Evolutionary conservation across 2,113 vertebrate species (phyloP).

Genomic region (Melanerpes formicivorus): DNA sequence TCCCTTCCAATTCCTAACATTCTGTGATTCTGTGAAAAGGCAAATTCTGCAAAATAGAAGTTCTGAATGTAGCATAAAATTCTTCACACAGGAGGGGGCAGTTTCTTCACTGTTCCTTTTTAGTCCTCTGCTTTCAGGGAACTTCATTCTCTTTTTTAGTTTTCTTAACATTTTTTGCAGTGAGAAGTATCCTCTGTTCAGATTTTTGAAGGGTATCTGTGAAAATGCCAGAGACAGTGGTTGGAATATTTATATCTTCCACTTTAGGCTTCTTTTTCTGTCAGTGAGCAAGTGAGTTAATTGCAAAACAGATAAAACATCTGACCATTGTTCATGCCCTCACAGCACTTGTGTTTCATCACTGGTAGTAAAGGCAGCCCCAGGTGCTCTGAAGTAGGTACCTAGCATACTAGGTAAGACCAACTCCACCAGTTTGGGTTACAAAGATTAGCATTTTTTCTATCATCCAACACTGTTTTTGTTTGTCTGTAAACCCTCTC

Average conservation of each 20-base stretch:
- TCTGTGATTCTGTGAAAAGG: too few species aligned
- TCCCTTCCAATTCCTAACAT: too few species aligned
- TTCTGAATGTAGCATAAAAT: background rate
- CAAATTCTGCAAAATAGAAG: background rate
- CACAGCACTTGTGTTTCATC: background rate
- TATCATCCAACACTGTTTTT: background rate
- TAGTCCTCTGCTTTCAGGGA: background rate
- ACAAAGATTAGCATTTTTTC: background rate
- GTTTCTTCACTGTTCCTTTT: background rate
- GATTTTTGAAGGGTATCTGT: background rate
- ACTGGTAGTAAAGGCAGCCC: background rate
- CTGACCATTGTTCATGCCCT: background rate
- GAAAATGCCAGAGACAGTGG: background rate
- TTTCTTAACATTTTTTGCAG: background rate
- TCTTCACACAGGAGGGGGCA: background rate
- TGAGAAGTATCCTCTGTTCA: background rate
- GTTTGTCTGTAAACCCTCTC: background rate
- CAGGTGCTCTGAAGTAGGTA: background rate
- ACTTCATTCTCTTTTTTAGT: background rate
- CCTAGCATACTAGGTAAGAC: background rate
- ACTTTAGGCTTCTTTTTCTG: background rate
- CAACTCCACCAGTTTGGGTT: background rate
- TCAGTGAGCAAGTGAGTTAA: background rate
- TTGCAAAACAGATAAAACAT: background rate
- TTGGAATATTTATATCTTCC: background rate